phyloP scores from a whole-genome alignment of 2,797 vertebrate genomes.

The Pseudotriccus pelzelni region DNA sequence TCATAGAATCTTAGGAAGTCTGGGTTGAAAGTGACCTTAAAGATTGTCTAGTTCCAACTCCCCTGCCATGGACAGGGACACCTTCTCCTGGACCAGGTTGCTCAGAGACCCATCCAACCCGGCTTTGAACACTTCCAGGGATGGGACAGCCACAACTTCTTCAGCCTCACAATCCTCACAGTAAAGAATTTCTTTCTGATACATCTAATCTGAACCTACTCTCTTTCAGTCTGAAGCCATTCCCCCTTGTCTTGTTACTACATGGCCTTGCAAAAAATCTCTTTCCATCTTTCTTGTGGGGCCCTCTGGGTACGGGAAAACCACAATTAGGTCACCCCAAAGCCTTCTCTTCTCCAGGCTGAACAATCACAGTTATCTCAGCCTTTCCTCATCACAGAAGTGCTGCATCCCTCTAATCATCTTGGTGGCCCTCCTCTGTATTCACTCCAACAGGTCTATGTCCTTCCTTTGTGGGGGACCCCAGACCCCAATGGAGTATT shows the following conservation, averaged over 20 bases:
- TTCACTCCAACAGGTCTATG: not conserved
- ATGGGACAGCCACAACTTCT: not conserved
- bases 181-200: not conserved
- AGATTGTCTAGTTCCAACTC: not conserved
- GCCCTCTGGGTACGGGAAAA: fast-evolving
- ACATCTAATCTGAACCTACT: not conserved
- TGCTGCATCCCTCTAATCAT: not conserved
- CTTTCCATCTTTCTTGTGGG: not conserved
- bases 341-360: not conserved
- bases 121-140: not conserved
- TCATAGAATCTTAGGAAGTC: not conserved
- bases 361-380: not conserved
- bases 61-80: not conserved
- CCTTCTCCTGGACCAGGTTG: not conserved
- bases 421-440: not conserved
- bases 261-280: not conserved
- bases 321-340: not conserved
- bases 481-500: not conserved
- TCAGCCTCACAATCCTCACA: not conserved
- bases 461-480: not conserved
- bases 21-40: not conserved
- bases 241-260: not conserved
- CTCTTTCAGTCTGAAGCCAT: not conserved
- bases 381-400: not conserved
- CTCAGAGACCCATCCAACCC: not conserved